phyloP scores from a whole-genome alignment of 2,797 vertebrate species.

The Gallinago solitaria region DNA sequence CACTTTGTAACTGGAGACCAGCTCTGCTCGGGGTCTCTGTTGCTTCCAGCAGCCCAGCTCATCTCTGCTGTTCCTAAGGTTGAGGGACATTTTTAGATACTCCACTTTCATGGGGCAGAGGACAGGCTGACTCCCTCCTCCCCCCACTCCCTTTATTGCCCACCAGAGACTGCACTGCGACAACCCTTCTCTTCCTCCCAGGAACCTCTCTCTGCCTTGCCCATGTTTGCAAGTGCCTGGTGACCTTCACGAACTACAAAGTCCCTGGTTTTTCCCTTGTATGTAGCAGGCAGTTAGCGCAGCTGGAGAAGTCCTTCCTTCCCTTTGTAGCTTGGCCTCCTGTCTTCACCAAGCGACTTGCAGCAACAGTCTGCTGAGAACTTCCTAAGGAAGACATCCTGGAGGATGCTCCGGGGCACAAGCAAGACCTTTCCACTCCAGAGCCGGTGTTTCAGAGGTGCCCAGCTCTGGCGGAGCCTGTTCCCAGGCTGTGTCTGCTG shows the following conservation, averaged over 20 bases:
- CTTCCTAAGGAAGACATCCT: neutral
- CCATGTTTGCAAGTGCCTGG: neutral
- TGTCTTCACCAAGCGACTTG: neutral
- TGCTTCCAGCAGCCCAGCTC: neutral
- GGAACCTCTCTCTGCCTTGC: neutral
- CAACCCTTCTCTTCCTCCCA: slow-evolving; percentile 38
- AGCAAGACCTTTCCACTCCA: neutral
- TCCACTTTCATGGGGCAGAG: neutral
- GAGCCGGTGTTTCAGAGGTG: neutral
- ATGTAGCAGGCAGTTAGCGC: neutral
- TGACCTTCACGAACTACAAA: neutral
- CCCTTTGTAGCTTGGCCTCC: neutral
- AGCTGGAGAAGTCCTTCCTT: slow-evolving; percentile 9
- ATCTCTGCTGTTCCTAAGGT: neutral
- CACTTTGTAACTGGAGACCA: neutral
- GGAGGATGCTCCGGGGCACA: neutral
- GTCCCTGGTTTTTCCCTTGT: neutral
- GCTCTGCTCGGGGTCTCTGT: neutral
- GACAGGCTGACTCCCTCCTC: neutral
- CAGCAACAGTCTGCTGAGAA: neutral
- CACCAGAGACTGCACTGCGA: neutral
- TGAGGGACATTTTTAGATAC: neutral
- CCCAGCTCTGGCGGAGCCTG: neutral
- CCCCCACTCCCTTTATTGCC: neutral
- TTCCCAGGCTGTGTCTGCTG: neutral